phyloP scores from a whole-genome alignment of 1,140 invertebrate species.

The Mizuhopecten yessoensis region DNA sequence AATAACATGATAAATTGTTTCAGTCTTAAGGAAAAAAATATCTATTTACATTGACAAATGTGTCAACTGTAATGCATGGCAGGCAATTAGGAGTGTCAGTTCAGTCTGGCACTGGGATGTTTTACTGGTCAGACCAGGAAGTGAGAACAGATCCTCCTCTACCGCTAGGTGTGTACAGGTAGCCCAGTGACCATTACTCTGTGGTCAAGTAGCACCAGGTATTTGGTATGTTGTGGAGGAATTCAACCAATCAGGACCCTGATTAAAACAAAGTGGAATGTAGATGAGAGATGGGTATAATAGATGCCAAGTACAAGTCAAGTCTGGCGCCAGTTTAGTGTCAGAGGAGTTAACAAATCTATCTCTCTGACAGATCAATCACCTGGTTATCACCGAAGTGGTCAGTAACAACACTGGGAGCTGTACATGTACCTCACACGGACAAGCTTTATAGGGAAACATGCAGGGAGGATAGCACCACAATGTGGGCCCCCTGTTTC shows the following conservation, averaged over 20 bases:
- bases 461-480: neutral
- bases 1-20: neutral
- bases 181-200: neutral
- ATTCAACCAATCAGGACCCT: neutral
- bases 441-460: too few relatives aligned
- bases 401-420: neutral
- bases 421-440: neutral
- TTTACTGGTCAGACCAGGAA: neutral
- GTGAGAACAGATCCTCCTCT: neutral
- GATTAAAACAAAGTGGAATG: constrained; percentile 32
- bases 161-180: too few relatives aligned
- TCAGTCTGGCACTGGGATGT: neutral
- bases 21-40: neutral
- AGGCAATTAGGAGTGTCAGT: constrained; percentile 2
- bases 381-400: neutral
- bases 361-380: neutral
- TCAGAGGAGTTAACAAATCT: constrained; percentile 31
- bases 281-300: constrained; percentile 33
- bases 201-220: neutral
- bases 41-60: neutral
- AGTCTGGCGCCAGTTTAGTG: constrained; percentile 8
- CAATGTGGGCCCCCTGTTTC: neutral
- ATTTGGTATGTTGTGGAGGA: neutral
- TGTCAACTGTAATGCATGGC: neutral
- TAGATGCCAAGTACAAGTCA: constrained; percentile 32